Percentiles rank a stretch among this genome's conserved stretches.
phyloP scores from a whole-genome alignment of 1,140 invertebrate genomes.

The Lordiphosa clarofinis region DNA sequence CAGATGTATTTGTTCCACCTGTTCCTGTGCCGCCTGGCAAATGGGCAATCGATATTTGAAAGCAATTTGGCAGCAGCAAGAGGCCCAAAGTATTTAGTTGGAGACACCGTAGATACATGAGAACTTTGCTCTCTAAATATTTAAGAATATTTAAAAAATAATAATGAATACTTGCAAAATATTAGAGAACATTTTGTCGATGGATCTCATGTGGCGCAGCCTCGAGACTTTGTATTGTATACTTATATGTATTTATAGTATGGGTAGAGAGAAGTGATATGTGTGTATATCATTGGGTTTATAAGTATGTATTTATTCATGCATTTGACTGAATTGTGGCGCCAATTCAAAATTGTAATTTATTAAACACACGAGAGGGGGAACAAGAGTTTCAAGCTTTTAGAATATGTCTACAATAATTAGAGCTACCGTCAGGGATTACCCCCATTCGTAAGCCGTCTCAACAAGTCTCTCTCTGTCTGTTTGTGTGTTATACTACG shows the following conservation, averaged over 20 bases:
- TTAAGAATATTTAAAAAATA: constrained; percentile 20
- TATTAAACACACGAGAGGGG: constrained; percentile 49
- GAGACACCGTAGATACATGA: not conserved
- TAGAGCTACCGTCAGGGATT: too few species aligned
- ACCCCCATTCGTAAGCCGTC: constrained; percentile 18
- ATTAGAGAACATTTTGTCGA: constrained; percentile 31
- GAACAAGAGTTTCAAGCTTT: too few species aligned
- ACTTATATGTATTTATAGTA: constrained; percentile 7
- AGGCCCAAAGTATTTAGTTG: too few species aligned
- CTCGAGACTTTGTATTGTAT: constrained; percentile 26
- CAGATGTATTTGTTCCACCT: too few species aligned
- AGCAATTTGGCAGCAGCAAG: too few species aligned
- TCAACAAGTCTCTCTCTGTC: constrained; percentile 68
- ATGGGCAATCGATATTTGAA: too few species aligned
- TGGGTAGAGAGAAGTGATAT: constrained; percentile 10
- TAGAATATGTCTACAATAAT: too few species aligned
- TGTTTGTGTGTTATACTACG: constrained; percentile 19
- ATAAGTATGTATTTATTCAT: constrained; percentile 30
- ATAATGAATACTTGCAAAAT: constrained; percentile 53
- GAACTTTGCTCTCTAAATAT: constrained; percentile 23
- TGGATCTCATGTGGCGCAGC: constrained; percentile 24
- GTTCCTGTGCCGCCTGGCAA: too few species aligned
- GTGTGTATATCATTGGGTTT: constrained; percentile 33
- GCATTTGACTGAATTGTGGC: constrained; percentile 34
- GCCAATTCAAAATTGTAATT: constrained; percentile 52